Evolutionary conservation across 2,888 invertebrate species (phyloP).

Genomic region (Oscheius sp.): DNA sequence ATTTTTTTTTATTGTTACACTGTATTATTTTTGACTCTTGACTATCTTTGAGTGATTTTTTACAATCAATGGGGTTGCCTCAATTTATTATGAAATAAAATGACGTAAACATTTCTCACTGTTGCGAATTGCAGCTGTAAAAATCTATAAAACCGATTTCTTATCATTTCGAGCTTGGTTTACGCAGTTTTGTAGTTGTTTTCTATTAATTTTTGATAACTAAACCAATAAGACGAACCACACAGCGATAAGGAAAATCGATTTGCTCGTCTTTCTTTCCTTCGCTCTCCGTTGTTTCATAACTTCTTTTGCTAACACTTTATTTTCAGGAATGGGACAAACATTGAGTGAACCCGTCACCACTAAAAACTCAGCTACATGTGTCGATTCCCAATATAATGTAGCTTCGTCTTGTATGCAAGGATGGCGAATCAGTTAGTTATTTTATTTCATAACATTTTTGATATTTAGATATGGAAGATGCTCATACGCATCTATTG

Average conservation of each 20-base stretch:
- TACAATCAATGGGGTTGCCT: too few species aligned
- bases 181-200: too few species aligned
- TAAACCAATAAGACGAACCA: not conserved
- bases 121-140: too few species aligned
- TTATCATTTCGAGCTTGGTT: too few species aligned
- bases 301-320: not conserved
- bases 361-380: constrained; percentile 71
- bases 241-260: constrained; percentile 23
- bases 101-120: too few species aligned
- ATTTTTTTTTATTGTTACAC: too few species aligned
- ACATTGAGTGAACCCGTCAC: constrained; percentile 96
- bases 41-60: too few species aligned
- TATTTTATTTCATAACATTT: not conserved
- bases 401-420: constrained; percentile 99
- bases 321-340: constrained; percentile 83
- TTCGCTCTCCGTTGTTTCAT: not conserved
- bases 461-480: constrained; percentile 83
- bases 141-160: too few species aligned
- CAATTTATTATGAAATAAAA: too few species aligned
- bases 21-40: too few species aligned
- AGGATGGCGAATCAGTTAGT: constrained; percentile 90
- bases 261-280: not conserved
- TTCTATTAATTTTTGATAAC: not conserved
- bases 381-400: constrained; percentile 57
- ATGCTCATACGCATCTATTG: constrained; percentile 94